A percentile compares a stretch with the other conserved stretches of the same genome.
Conservation (phyloP, 2,888 invertebrate genomes). For the Pammene aurita region DNA sequence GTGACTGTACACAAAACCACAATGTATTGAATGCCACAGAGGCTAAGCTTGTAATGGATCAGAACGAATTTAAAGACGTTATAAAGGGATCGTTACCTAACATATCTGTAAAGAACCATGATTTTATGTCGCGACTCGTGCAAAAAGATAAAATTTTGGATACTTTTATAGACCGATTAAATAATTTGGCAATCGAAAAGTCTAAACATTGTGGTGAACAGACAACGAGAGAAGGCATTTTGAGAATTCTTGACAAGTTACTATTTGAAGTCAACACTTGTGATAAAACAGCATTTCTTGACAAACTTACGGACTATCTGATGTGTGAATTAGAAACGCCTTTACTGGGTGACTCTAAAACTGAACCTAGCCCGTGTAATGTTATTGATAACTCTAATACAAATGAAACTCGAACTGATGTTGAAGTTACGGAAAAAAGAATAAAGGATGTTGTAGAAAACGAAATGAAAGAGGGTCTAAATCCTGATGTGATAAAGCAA, state of each 20-base stretch:
- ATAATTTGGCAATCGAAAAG: constrained; percentile 47
- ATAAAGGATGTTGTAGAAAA: constrained; percentile 51
- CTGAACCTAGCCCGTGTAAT: neutral
- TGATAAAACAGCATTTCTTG: constrained; percentile 50
- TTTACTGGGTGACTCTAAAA: constrained; percentile 15
- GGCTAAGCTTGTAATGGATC: constrained; percentile 12
- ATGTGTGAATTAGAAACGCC: constrained; percentile 47
- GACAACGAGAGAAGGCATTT: constrained; percentile 44
- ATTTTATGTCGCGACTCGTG: constrained; percentile 45
- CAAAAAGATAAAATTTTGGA: constrained; percentile 49
- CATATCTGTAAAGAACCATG: constrained; percentile 50
- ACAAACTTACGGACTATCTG: constrained; percentile 53
- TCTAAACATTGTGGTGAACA: constrained; percentile 44
- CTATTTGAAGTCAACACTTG: constrained; percentile 49
- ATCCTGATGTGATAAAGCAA: constrained; percentile 45
- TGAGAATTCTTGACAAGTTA: constrained; percentile 53
- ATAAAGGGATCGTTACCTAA: constrained; percentile 56
- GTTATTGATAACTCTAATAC: neutral
- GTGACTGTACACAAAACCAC: neutral
- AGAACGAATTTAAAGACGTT: constrained; percentile 47
- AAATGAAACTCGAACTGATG: neutral
- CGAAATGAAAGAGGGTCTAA: constrained; percentile 49
- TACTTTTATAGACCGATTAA: constrained; percentile 49
- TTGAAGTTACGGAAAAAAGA: constrained; percentile 49
- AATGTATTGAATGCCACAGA: constrained; percentile 45